phyloP scores from a whole-genome alignment of 2,797 vertebrate species.

The Sparidentex hasta region DNA sequence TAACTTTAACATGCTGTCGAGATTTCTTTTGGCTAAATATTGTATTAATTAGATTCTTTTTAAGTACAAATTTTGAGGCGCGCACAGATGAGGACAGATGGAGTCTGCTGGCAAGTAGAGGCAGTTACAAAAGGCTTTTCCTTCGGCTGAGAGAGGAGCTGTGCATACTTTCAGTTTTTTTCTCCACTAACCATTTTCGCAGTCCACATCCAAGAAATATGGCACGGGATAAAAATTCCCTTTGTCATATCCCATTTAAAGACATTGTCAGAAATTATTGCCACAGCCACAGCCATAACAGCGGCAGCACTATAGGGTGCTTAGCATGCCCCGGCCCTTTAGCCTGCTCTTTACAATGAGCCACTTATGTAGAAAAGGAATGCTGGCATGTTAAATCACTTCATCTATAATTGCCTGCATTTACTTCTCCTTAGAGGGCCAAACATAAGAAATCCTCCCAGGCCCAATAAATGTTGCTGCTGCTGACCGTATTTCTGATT shows the following conservation, averaged over 20 bases:
- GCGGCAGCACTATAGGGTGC: conserved; percentile 54
- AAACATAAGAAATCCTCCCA: conserved; percentile 80
- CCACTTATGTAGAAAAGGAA: conserved; percentile 80
- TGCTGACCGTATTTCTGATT: conserved; percentile 84
- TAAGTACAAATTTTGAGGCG: conserved; percentile 40
- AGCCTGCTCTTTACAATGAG: conserved; percentile 79
- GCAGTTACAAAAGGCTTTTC: conserved; percentile 43
- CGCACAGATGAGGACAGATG: conserved; percentile 70
- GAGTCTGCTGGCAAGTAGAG: conserved; percentile 57
- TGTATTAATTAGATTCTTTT: conserved; percentile 54
- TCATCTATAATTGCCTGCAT: conserved; percentile 86
- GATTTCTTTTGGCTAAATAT: conserved; percentile 43
- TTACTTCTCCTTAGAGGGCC: conserved; percentile 84
- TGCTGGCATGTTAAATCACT: conserved; percentile 83
- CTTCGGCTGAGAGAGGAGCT: conserved; percentile 37
- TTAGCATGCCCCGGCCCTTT: conserved; percentile 63
- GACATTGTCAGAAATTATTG: conserved; percentile 56
- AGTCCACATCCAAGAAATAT: conserved; percentile 42
- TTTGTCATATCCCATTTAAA: conserved; percentile 61
- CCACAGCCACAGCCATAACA: conserved; percentile 43
- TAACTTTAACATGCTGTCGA: conserved; percentile 38
- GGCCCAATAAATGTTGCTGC: conserved; percentile 82
- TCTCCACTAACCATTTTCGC: conserved; percentile 36
- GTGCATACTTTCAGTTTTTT: conserved; percentile 38
- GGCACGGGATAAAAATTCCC: conserved; percentile 36